phyloP scores from a whole-genome alignment of 2,113 vertebrate genomes.

The Phyllostomus hastatus region DNA sequence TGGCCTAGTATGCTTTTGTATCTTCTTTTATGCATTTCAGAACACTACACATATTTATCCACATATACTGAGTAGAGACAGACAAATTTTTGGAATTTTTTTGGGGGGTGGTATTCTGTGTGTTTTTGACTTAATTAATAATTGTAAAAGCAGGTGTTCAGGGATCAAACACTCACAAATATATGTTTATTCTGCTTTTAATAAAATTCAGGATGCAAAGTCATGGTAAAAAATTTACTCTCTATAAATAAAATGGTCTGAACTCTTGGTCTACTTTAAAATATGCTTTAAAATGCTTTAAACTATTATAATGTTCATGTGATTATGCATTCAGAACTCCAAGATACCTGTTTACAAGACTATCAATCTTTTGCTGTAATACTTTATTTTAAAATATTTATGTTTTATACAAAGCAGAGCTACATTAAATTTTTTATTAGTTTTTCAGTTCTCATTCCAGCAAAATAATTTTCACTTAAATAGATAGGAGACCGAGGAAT shows the following conservation, averaged over 20 bases:
- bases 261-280: neutral
- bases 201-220: neutral
- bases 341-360: neutral
- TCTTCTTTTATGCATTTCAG: neutral
- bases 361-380: neutral
- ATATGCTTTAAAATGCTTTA: neutral
- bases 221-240: neutral
- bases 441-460: neutral
- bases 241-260: neutral
- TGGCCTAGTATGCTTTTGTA: neutral
- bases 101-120: neutral
- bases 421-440: neutral
- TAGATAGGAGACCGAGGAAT: neutral
- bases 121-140: neutral
- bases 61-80: neutral
- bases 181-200: neutral
- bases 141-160: neutral
- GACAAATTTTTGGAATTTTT: neutral
- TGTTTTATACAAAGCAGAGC: neutral
- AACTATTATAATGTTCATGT: neutral
- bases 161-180: neutral
- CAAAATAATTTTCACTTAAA: neutral
- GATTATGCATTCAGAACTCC: neutral
- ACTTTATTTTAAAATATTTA: neutral
- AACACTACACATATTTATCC: neutral